phyloP scores from a whole-genome alignment of 2,888 invertebrate genomes.

The Noctua janthina region DNA sequence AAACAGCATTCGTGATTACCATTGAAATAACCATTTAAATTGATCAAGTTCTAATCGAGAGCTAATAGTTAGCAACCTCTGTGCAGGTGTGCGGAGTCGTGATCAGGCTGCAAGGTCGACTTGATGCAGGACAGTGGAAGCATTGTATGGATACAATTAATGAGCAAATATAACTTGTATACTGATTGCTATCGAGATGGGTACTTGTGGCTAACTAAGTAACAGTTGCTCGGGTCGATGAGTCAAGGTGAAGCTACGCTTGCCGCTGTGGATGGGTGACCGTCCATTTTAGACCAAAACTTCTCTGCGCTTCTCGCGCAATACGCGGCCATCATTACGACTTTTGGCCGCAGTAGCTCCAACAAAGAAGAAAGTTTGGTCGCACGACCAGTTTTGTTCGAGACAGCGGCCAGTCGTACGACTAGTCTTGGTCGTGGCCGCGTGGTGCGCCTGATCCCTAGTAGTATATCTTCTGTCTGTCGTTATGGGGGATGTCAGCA shows the following conservation, averaged over 20 bases:
- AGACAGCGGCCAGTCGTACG: not conserved
- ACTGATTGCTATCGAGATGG: slow-evolving; percentile 48
- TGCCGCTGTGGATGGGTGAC: not conserved
- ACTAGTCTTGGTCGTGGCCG: not conserved
- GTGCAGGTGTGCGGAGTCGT: slow-evolving; percentile 80
- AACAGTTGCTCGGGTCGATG: slow-evolving; percentile 8
- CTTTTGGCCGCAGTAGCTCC: not conserved
- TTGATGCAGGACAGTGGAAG: slow-evolving; percentile 67
- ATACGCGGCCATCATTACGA: too few species aligned
- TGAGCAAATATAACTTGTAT: slow-evolving; percentile 68
- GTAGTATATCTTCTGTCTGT: not conserved
- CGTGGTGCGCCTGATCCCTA: not conserved
- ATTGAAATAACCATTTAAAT: slow-evolving; percentile 36
- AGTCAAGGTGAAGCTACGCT: slow-evolving; percentile 24
- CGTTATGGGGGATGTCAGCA: not conserved
- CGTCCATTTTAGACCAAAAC: not conserved
- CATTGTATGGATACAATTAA: slow-evolving; percentile 75
- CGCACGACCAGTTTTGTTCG: not conserved
- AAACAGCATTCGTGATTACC: slow-evolving; percentile 28
- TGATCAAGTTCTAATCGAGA: slow-evolving; percentile 47
- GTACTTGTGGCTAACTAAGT: slow-evolving; percentile 21
- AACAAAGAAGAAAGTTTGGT: not conserved
- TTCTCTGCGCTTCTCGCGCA: not conserved
- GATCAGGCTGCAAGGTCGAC: slow-evolving; percentile 80
- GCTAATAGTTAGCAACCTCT: slow-evolving; percentile 45